A percentile compares a stretch with the other conserved stretches of the same genome.
Evolutionary conservation across 2,113 vertebrate genomes (phyloP).

Genomic region (Caretta caretta): DNA sequence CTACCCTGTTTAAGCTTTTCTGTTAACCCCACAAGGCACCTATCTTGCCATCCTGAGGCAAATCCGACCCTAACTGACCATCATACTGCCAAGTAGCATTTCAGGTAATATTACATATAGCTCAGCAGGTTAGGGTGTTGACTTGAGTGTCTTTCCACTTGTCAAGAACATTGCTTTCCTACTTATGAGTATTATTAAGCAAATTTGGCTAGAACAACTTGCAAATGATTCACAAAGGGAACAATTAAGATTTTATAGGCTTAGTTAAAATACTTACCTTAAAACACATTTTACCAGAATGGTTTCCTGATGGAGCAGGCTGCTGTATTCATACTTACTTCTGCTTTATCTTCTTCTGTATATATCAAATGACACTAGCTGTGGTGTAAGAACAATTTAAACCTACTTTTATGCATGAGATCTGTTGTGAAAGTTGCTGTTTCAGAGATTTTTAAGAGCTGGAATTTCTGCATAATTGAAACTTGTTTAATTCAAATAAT

Average conservation of each 20-base stretch:
- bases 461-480: background rate
- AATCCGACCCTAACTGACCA: background rate
- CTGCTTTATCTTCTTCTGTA: background rate
- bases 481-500: background rate
- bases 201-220: conserved; percentile 62
- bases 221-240: conserved; percentile 61
- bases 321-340: background rate
- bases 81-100: background rate
- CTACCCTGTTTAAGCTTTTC: background rate
- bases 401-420: accelerated
- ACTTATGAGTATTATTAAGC: conserved; percentile 45
- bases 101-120: background rate
- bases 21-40: background rate
- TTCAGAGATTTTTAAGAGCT: background rate
- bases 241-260: conserved; percentile 57
- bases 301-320: background rate
- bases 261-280: conserved; percentile 54
- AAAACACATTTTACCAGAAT: conserved; percentile 46
- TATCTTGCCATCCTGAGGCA: background rate
- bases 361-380: background rate
- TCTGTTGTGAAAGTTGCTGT: background rate
- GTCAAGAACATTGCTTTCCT: background rate
- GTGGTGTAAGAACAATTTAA: background rate
- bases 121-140: background rate
- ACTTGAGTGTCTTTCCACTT: background rate